phyloP scores from a whole-genome alignment of 2,113 vertebrate species.

The Pseudorhombus dupliciocellatus region DNA sequence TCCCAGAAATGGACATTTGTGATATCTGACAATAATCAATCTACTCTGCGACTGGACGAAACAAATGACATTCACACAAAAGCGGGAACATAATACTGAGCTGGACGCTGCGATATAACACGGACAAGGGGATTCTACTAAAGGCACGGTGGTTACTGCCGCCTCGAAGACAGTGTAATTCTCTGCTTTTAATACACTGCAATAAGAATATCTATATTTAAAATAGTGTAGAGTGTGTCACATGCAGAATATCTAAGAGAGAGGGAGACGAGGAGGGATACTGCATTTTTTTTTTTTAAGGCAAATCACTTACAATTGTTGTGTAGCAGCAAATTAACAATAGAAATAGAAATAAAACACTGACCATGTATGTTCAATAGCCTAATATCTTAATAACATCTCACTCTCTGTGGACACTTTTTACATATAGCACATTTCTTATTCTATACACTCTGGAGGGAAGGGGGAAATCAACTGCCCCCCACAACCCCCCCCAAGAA shows the following conservation, averaged over 20 bases:
- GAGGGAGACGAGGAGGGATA: slow-evolving; percentile 48
- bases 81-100: slow-evolving; percentile 60
- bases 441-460: slow-evolving; percentile 77
- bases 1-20: slow-evolving; percentile 6
- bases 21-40: slow-evolving; percentile 10
- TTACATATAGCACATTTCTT: slow-evolving; percentile 81
- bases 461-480: slow-evolving; percentile 41
- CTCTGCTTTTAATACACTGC: slow-evolving; percentile 49
- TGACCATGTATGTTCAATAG: slow-evolving; percentile 83
- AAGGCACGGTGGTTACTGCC: slow-evolving; percentile 75
- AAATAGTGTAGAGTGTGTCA: slow-evolving; percentile 41
- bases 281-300: slow-evolving; percentile 84
- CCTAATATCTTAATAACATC: slow-evolving; percentile 82
- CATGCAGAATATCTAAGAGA: slow-evolving; percentile 36
- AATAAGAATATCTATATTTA: slow-evolving; percentile 22
- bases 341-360: slow-evolving; percentile 79
- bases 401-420: slow-evolving; percentile 73
- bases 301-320: slow-evolving; percentile 81
- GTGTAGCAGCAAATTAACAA: slow-evolving; percentile 84
- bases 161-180: slow-evolving; percentile 45
- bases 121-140: slow-evolving; percentile 23
- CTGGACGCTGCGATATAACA: slow-evolving; percentile 40
- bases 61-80: slow-evolving; percentile 32
- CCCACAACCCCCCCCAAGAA: slow-evolving; percentile 58
- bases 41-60: slow-evolving; percentile 23